A percentile compares a stretch with the other conserved stretches of the same genome.
Evolutionary conservation across 2,888 invertebrate genomes (phyloP).

Genomic region (Cynaeus angustus): DNA sequence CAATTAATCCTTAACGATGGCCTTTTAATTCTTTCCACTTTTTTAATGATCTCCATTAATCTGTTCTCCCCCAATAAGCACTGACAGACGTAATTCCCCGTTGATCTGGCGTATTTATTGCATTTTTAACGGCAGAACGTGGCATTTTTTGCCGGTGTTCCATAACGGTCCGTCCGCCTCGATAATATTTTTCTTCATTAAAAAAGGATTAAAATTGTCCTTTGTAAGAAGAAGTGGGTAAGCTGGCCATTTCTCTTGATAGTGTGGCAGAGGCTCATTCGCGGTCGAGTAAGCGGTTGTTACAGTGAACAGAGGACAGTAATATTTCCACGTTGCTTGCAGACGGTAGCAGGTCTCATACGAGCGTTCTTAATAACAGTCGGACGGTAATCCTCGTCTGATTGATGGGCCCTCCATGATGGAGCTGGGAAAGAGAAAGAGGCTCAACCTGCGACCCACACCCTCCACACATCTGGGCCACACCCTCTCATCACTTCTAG

Average conservation of each 20-base stretch:
- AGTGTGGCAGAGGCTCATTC: constrained; percentile 56
- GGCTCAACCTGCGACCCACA: constrained; percentile 53
- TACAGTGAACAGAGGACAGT: constrained; percentile 63
- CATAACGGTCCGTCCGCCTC: constrained; percentile 37
- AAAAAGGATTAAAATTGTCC: constrained; percentile 64
- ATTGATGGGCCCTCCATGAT: constrained; percentile 71
- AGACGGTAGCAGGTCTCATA: constrained; percentile 65
- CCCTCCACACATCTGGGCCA: too few species aligned
- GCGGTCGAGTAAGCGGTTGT: constrained; percentile 63
- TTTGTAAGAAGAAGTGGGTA: constrained; percentile 59
- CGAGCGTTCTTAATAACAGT: constrained; percentile 71
- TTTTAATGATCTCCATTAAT: constrained; percentile 45
- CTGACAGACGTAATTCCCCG: constrained; percentile 39
- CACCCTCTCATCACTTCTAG: constrained; percentile 64
- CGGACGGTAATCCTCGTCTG: constrained; percentile 70
- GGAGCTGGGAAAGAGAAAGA: constrained; percentile 55
- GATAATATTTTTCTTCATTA: constrained; percentile 60
- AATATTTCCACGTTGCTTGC: constrained; percentile 66
- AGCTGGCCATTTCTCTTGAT: constrained; percentile 64
- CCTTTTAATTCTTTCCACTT: constrained; percentile 44
- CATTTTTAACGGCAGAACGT: constrained; percentile 27
- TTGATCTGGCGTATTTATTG: constrained; percentile 45
- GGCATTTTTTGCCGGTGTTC: constrained; percentile 21
- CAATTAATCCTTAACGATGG: constrained; percentile 32
- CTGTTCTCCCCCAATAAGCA: constrained; percentile 39